Base-by-base conservation (phyloP, 2,797 vertebrate species). In the Podarcis siculus region DNA sequence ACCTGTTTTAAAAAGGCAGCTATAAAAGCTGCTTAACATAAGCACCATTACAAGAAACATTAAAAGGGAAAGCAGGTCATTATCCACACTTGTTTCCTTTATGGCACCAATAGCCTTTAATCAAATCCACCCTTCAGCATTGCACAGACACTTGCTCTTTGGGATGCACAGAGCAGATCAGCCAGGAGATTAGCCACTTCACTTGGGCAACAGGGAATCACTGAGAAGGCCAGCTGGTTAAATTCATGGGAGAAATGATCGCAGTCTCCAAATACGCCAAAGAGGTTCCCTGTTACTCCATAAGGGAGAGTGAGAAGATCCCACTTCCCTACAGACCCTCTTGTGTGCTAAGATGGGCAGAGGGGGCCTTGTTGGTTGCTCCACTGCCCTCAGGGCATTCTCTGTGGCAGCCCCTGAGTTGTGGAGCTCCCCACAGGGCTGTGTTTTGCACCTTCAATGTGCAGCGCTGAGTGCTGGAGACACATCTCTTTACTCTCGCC, bases 1-100 rank as follows among this genome's bases (percentile, higher is more conserved):
- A n/a, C 23, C 12, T 15, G 64, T 37, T 55, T 87, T 17, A 90
- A 92, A 76, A 85, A 79, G 72, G 39, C 85, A 73, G 87, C 37
- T 85, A 73, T 4, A 1, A 13, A 84, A 80, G 42, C 61, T 37
- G 32, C 85, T 71, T 3, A 21, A 42, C 76, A 27, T 37, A 83
- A 49, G 21, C 0, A 42, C 37, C 39, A 32, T 27, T 58, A 79
- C 76, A 19, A 78, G 21, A 88, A 85, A 83, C 13, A 21, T 58
- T 67, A 75, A 87, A 76, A 58, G 10, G 45, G 67, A 85, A 85
- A 81, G n/a, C 64, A 75, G 55, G 73, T 75, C 30, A 61, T 35
- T n/a, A 42, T 32, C 27, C 42, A 61, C 42, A 30, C 72, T 67
- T 23, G 19, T 83, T 83, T 77, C 61, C n/a, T 76, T 87, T 55